Evolutionary conservation across 2,113 vertebrate genomes (phyloP).

Genomic region (Gobius niger): DNA sequence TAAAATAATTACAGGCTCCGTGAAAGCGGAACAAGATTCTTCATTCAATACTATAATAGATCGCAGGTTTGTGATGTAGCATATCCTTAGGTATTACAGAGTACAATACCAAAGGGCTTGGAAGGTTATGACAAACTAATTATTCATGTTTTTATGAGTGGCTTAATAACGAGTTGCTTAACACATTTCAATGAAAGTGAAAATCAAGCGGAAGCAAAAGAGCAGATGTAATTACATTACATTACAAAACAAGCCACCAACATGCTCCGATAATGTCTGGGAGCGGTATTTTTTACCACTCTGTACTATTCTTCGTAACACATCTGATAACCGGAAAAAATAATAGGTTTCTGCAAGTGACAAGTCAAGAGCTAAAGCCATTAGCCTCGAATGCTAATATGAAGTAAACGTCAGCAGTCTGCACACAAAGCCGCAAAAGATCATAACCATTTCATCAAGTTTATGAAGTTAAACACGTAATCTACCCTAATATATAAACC

Average conservation of each 20-base stretch:
- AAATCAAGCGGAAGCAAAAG: background rate
- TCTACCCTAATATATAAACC: background rate
- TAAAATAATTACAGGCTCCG: background rate
- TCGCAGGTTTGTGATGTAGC: background rate
- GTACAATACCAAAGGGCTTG: background rate
- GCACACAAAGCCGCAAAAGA: background rate
- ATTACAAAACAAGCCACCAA: background rate
- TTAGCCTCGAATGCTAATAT: conserved; percentile 39
- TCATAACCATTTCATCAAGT: background rate
- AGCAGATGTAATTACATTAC: background rate
- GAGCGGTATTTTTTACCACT: background rate
- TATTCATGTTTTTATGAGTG: background rate
- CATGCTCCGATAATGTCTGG: rapidly evolving
- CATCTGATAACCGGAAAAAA: conserved; percentile 36
- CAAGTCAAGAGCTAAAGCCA: conserved; percentile 30
- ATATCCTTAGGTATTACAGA: background rate
- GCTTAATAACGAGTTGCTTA: background rate
- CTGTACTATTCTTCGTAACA: background rate
- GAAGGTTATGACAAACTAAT: background rate
- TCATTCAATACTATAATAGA: too few species aligned
- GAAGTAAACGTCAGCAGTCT: conserved; percentile 55
- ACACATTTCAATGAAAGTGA: background rate
- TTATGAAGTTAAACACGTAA: background rate
- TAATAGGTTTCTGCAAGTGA: conserved; percentile 41
- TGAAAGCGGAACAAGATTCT: background rate